These are phyloP conservation scores for Macrocentrus cingulum DNA, from an alignment of 1,140 invertebrate genomes.

Conservation along the genomic window DNA sequence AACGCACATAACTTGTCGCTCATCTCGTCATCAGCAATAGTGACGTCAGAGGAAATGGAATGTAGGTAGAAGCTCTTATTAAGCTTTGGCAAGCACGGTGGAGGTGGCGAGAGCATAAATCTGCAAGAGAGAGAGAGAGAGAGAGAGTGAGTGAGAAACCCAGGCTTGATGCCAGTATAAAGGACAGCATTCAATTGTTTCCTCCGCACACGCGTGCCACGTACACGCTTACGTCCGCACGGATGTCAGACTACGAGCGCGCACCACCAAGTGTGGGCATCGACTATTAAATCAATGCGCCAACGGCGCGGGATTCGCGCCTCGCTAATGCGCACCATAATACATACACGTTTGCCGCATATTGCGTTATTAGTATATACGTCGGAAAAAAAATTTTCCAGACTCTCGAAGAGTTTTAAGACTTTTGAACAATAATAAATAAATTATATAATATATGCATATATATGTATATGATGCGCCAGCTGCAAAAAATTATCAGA, in stretches of 20 bases:
- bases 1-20: neutral
- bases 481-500: too few relatives aligned
- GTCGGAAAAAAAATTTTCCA: too few relatives aligned
- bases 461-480: too few relatives aligned
- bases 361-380: too few relatives aligned
- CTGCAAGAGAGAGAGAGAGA: slow-evolving; percentile 22
- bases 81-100: slow-evolving; percentile 39
- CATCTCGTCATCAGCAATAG: slow-evolving; percentile 42
- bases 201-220: slow-evolving; percentile 55
- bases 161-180: slow-evolving; percentile 10
- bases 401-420: too few relatives aligned
- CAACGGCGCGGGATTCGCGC: slow-evolving; percentile 48
- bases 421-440: too few relatives aligned
- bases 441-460: too few relatives aligned
- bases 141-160: slow-evolving; percentile 33
- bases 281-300: slow-evolving; percentile 56
- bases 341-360: too few relatives aligned
- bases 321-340: slow-evolving; percentile 43
- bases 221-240: slow-evolving; percentile 39
- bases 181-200: slow-evolving; percentile 53
- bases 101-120: slow-evolving; percentile 19
- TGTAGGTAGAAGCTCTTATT: slow-evolving; percentile 59
- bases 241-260: slow-evolving; percentile 15
- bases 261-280: slow-evolving; percentile 47
- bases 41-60: slow-evolving; percentile 60